Percentiles rank a stretch among this genome's conserved stretches.
Conservation (phyloP, 2,888 invertebrate species). For the Diploptera punctata region DNA sequence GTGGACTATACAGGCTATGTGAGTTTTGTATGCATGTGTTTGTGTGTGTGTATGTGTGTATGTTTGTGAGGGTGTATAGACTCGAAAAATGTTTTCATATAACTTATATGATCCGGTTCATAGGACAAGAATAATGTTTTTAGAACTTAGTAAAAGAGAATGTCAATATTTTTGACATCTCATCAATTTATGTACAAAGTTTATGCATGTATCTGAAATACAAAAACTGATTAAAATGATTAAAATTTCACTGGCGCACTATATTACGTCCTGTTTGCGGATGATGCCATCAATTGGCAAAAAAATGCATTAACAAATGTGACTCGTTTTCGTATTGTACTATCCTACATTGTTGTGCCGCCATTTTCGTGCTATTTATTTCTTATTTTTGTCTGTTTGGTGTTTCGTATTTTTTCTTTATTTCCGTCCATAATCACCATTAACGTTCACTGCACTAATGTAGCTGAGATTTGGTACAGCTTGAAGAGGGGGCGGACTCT, state of each 20-base stretch:
- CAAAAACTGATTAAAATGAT: slow-evolving; percentile 20
- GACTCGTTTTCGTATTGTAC: slow-evolving; percentile 16
- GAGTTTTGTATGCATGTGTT: neutral
- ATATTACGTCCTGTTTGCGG: neutral
- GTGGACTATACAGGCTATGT: slow-evolving; percentile 1
- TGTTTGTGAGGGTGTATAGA: slow-evolving; percentile 12
- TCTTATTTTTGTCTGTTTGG: neutral
- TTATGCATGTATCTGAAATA: slow-evolving; percentile 1
- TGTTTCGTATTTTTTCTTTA: neutral
- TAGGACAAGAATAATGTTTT: neutral
- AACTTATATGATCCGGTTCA: neutral
- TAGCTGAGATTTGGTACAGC: slow-evolving; percentile 29
- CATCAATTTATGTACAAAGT: slow-evolving; percentile 5
- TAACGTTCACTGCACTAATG: slow-evolving; percentile 15
- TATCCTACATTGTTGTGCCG: slow-evolving; percentile 10
- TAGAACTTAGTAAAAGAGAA: slow-evolving; percentile 19
- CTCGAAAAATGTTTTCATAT: slow-evolving; percentile 1
- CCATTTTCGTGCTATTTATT: neutral
- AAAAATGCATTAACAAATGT: neutral
- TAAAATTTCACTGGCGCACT: slow-evolving; percentile 9
- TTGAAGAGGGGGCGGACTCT: slow-evolving; percentile 38
- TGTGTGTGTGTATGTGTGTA: slow-evolving; percentile 11
- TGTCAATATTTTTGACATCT: neutral
- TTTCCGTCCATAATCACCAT: neutral
- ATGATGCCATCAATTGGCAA: slow-evolving; percentile 3